Conservation (phyloP, 2,113 vertebrate genomes). For the Pontoporia blainvillei region DNA sequence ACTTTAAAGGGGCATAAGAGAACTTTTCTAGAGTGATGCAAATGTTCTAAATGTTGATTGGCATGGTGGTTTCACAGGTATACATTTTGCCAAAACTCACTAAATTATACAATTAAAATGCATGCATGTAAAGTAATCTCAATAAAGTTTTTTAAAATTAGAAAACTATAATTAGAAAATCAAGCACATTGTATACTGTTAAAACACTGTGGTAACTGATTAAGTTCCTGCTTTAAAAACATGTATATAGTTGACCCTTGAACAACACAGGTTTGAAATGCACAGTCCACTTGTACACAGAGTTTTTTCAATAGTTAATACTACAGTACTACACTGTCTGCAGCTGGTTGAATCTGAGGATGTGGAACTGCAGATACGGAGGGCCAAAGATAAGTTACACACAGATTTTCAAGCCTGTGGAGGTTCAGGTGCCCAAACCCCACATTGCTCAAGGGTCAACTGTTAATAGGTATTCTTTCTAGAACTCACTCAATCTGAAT, state of each 20-base stretch:
- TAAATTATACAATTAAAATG: background rate
- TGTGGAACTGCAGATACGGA: too few species aligned
- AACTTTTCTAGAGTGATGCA: background rate
- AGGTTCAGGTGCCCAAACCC: too few species aligned
- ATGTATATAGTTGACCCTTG: background rate
- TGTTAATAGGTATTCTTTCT: background rate
- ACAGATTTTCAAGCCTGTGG: too few species aligned
- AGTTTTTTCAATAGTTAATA: too few species aligned
- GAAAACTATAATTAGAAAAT: background rate
- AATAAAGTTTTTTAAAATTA: background rate
- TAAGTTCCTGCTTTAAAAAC: background rate
- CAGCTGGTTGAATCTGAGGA: too few species aligned
- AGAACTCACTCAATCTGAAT: background rate
- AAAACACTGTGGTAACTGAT: background rate
- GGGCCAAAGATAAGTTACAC: too few species aligned
- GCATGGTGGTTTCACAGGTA: background rate
- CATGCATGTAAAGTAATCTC: background rate
- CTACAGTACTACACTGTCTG: too few species aligned
- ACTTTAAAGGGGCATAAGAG: background rate
- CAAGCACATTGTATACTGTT: background rate
- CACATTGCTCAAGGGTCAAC: too few species aligned
- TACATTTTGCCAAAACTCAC: background rate
- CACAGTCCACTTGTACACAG: too few species aligned
- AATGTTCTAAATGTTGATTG: background rate
- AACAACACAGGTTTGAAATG: too few species aligned